These are phyloP conservation scores for Muntiacus muntjak DNA, from an alignment of 2,113 vertebrate species.

Conservation along the genomic window DNA sequence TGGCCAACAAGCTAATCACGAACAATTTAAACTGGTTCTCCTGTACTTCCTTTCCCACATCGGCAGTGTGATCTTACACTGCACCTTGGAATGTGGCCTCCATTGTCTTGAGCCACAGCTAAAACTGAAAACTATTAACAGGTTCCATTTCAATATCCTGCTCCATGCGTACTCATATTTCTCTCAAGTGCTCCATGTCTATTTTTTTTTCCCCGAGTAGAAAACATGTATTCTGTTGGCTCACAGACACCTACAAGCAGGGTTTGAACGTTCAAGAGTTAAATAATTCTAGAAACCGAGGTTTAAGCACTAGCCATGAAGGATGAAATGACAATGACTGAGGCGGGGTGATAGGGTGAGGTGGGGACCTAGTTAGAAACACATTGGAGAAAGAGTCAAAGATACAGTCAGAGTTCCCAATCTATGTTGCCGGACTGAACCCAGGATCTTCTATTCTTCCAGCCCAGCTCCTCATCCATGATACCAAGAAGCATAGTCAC, in stretches of 20 bases:
- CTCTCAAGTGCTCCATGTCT: neutral
- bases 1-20: neutral
- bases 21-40: neutral
- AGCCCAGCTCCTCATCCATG: neutral
- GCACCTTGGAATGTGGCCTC: neutral
- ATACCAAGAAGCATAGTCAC: neutral
- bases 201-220: neutral
- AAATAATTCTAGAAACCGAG: neutral
- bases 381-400: neutral
- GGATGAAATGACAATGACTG: neutral
- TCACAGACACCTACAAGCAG: neutral
- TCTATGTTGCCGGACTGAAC: neutral
- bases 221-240: neutral
- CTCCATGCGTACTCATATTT: neutral
- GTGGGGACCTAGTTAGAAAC: neutral
- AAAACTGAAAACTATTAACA: neutral
- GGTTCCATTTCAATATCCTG: neutral
- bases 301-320: neutral
- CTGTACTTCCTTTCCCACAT: neutral
- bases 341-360: fast-evolving
- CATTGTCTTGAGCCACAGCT: neutral
- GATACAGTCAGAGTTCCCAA: neutral
- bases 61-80: neutral
- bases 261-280: neutral
- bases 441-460: neutral